Evolutionary conservation across 2,797 vertebrate species (phyloP), one percentile per base, ranked within the genome.

Genomic region (Sebastes melanostomus): DNA sequence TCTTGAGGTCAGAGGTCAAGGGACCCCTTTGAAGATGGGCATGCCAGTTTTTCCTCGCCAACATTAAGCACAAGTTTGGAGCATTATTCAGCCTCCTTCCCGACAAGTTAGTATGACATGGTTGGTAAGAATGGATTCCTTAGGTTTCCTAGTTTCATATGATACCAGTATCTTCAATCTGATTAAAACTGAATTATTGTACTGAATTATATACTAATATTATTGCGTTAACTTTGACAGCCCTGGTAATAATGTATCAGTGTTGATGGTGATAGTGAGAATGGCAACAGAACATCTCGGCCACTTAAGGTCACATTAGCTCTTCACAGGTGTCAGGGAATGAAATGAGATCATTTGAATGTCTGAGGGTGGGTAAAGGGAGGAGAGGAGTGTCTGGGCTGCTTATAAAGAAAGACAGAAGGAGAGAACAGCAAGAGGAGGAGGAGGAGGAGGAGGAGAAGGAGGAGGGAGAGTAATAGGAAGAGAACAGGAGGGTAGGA

Each of bases 311-410:
- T 95, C 94, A 88, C 90, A 94, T 94, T 92, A 92, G 94, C 94
- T 88, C 92, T 82, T 94, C 95, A 95, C 96, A 96, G 96, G 97
- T 96, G 96, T 95, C 95, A 91, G 91, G 86, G 93, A 88, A 93
- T 94, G 81, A 89, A 95, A 94, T 95, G 94, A 96, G 96, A 96
- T 95, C 91, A 95, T 96, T 95, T 96, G 90, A 92, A 92, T 85
- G 94, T 93, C 84, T 76, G 87, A 81, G 84, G 84, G 75, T 63
- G 72, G 72, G 91, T 89, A 94, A 94, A 75, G 72, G 80, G 85
- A 80, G 93, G 94, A 88, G 77, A 88, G 65, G 72, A 63, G 76
- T 56, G 88, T 85, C 83, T 86, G 91, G 77, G 81, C 79, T 59
- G 78, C 71, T 68, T 73, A 38, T 88, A 62, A 85, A 92, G 89